Percentiles rank a stretch among this genome's conserved stretches.
Evolutionary conservation across 2,888 invertebrate species (phyloP).

Genomic region (Matsumyia berberina): DNA sequence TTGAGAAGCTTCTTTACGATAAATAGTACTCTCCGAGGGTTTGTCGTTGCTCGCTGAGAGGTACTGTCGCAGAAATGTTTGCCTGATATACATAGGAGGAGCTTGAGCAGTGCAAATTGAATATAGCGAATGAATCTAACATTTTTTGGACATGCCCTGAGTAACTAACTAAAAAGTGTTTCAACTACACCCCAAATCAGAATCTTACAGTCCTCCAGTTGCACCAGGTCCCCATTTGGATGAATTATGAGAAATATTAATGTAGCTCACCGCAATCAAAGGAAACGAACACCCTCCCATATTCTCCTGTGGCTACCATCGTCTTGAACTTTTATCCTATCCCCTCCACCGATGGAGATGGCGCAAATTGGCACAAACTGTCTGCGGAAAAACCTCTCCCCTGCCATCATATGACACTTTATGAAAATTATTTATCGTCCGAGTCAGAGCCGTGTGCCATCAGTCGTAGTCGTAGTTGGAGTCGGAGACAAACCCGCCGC

Average conservation of each 20-base stretch:
- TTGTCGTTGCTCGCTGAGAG: too few species aligned
- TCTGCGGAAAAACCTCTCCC: constrained; percentile 37
- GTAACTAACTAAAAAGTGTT: constrained; percentile 24
- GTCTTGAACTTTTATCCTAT: constrained; percentile 18
- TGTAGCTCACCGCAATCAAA: constrained; percentile 69
- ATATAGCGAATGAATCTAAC: too few species aligned
- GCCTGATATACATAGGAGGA: too few species aligned
- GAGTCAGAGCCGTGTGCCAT: constrained; percentile 14
- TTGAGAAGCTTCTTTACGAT: too few species aligned
- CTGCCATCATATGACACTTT: constrained; percentile 61
- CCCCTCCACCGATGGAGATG: constrained; percentile 5
- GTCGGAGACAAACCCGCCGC: constrained; percentile 64
- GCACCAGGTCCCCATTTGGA: constrained; percentile 32
- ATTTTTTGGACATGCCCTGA: too few species aligned
- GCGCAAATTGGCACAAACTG: constrained; percentile 68
- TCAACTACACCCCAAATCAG: constrained; percentile 11
- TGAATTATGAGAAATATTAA: constrained; percentile 74
- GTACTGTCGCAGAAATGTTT: too few species aligned
- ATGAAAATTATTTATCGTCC: constrained; percentile 73
- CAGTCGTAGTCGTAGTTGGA: neutral
- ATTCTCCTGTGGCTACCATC: constrained; percentile 35
- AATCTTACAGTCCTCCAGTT: neutral
- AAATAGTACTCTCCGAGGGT: too few species aligned
- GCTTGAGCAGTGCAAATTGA: too few species aligned
- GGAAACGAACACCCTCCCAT: constrained; percentile 22